Evolutionary conservation across 2,888 invertebrate species (phyloP).

Genomic region (Microctonus brassicae): DNA sequence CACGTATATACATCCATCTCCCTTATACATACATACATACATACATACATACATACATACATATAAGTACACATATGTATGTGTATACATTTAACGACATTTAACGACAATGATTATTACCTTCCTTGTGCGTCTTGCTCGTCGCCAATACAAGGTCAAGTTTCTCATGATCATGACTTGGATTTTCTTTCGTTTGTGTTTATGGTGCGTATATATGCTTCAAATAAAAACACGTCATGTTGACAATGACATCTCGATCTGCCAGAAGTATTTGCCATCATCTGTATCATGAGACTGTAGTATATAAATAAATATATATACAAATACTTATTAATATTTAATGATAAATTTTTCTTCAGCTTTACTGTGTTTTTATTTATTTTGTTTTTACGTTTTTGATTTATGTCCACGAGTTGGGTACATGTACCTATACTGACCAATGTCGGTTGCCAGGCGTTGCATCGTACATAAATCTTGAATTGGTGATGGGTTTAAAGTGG

Average conservation of each 20-base stretch:
- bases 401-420: constrained; percentile 64
- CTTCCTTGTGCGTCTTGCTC: constrained; percentile 6
- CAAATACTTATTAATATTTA: constrained; percentile 68
- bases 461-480: constrained; percentile 65
- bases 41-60: neutral
- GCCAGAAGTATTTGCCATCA: constrained; percentile 49
- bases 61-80: neutral
- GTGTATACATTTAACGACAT: neutral
- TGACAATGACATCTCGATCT: constrained; percentile 37
- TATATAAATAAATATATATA: constrained; percentile 63
- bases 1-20: too few relatives aligned
- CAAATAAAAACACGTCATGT: constrained; percentile 24
- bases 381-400: constrained; percentile 56
- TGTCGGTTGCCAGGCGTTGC: constrained; percentile 57
- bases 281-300: neutral
- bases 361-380: constrained; percentile 4
- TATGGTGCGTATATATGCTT: neutral
- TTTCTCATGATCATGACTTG: neutral
- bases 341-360: constrained; percentile 63
- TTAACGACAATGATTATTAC: constrained; percentile 11
- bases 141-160: neutral
- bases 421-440: constrained; percentile 44
- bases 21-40: neutral
- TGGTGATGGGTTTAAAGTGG: constrained; percentile 65
- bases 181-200: constrained; percentile 8